phyloP scores from a whole-genome alignment of 2,113 vertebrate genomes.

The Hypocryptadius cinnamomeus region DNA sequence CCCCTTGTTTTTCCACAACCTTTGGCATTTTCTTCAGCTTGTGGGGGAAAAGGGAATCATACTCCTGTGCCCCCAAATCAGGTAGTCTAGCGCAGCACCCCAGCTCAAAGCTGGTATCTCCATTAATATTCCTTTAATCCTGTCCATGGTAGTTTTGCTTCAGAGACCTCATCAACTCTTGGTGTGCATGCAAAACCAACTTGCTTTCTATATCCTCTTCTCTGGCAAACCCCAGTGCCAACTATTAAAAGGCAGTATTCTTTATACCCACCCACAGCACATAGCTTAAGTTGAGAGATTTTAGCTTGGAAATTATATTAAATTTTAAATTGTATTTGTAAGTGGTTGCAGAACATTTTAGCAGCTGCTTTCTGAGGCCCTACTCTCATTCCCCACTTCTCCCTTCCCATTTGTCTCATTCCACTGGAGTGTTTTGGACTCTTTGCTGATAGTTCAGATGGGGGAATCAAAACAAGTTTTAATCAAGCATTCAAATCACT shows the following conservation, averaged over 20 bases:
- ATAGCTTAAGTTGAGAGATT: neutral
- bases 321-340: neutral
- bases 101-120: neutral
- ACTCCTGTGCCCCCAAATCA: neutral
- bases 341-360: neutral
- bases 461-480: neutral
- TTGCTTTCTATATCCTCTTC: neutral
- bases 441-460: neutral
- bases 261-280: neutral
- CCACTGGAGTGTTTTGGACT: neutral
- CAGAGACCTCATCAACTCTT: neutral
- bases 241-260: neutral
- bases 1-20: neutral
- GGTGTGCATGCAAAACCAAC: neutral
- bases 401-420: neutral
- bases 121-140: neutral
- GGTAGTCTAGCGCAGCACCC: neutral
- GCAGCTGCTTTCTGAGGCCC: neutral
- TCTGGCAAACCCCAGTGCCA: neutral
- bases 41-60: neutral
- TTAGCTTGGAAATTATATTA: neutral
- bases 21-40: neutral
- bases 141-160: neutral
- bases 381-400: neutral
- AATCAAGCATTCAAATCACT: constrained; percentile 16